Base-by-base conservation (phyloP, 2,113 vertebrate species). In the Lipotes vexillifer region DNA sequence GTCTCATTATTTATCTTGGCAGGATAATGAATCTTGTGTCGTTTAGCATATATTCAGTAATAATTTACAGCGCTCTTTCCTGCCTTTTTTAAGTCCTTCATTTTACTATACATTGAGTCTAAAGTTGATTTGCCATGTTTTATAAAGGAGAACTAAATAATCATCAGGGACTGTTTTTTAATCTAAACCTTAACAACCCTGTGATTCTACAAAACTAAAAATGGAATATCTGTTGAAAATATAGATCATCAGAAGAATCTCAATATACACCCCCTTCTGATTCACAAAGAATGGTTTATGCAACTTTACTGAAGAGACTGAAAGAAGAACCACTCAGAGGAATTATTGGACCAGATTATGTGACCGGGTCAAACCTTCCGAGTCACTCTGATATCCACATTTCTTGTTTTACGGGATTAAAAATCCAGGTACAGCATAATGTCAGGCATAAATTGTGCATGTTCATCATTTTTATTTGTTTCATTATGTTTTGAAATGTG, bases 281-380 rank as follows among this genome's bases (percentile, higher is more conserved):
- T 33, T 94, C 97, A 0, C 99, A 99, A 97, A 98, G 97, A 92
- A 96, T 86, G 0, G 94, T 99, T 83, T 99, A 99, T 94, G 97
- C 96, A 83, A 85, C 97, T 46, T 98, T 99, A 0, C 1, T 98
- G 20, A 98, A 97, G 21, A 99, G 99, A 88, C 98, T 99, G 68
- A 99, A 98, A 52, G 98, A 98, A 86, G 99, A 99, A 57, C 98
- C 99, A 29, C 97, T 99, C 52, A 97, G 85, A 93, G 99, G 98
- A 69, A 97, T 99, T 95, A 96, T 97, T 72, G 99, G 99, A 41
- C 99, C 99, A 1, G 99, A 99, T 97, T 99, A 99, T 20, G 99
- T 99, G 96, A 99, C 99, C 1, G 99, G 99, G 25, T 99, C 99
- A n/a, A 99, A 99, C 69, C 99, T 99, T 77, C 99, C 99, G 10